Evolutionary conservation across 2,797 vertebrate species (phyloP).

Genomic region (Danio aesculapii): DNA sequence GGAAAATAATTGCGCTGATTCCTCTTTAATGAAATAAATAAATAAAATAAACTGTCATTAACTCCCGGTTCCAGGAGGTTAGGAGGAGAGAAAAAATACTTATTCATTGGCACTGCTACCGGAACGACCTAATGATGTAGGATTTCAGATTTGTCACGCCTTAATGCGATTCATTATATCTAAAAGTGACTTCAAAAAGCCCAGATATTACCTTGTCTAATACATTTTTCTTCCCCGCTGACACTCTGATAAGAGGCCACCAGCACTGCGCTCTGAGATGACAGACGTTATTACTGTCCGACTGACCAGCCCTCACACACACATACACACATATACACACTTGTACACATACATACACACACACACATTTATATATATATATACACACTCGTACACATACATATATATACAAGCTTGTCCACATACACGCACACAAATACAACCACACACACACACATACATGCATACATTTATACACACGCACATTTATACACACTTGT

Average conservation of each 20-base stretch:
- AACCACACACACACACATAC: no score
- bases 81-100: slow-evolving; percentile 72
- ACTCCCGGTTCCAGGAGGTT: slow-evolving; percentile 83
- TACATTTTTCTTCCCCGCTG: slow-evolving; percentile 70
- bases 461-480: no score
- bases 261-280: slow-evolving; percentile 26
- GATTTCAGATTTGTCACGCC: slow-evolving; percentile 60
- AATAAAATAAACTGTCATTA: slow-evolving; percentile 90
- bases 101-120: slow-evolving; percentile 50
- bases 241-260: slow-evolving; percentile 42
- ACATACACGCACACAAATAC: no score
- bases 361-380: no score
- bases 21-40: slow-evolving; percentile 86
- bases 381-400: no score
- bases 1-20: slow-evolving; percentile 67
- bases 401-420: no score
- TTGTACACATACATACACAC: no score
- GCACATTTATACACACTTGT: no score
- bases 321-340: no score
- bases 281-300: slow-evolving; percentile 35
- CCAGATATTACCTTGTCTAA: slow-evolving; percentile 79
- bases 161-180: slow-evolving; percentile 85
- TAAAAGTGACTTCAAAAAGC: slow-evolving; percentile 77
- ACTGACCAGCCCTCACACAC: background rate
- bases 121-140: slow-evolving; percentile 65